These are phyloP conservation scores for Oscheius sp. DNA, from an alignment of 2,888 invertebrate species.

Conservation along the genomic window DNA sequence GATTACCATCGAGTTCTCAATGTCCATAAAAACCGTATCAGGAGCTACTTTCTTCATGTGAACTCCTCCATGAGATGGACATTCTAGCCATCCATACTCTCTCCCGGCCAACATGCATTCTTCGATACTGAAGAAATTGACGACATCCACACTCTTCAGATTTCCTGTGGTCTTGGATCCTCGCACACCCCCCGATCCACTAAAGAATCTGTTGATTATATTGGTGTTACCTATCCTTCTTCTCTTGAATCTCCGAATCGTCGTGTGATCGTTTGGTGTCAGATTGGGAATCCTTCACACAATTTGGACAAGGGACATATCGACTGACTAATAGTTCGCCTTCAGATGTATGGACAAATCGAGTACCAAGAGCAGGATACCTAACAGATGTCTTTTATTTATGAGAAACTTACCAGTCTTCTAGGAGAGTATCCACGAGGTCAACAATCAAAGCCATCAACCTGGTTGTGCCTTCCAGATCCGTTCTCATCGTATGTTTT, in stretches of 20 bases:
- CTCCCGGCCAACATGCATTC: constrained; percentile 80
- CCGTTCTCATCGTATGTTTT: constrained; percentile 47
- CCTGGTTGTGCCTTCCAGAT: constrained; percentile 45
- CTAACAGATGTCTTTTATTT: too few relatives aligned
- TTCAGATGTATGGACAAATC: constrained; percentile 96
- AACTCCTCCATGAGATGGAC: constrained; percentile 83
- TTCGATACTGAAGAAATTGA: constrained; percentile 84
- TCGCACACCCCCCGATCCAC: not conserved
- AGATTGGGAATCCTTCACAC: constrained; percentile 74
- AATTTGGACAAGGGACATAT: constrained; percentile 89
- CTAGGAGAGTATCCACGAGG: constrained; percentile 91
- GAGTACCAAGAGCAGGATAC: constrained; percentile 78
- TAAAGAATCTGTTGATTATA: not conserved
- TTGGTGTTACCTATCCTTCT: constrained; percentile 12
- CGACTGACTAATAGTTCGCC: constrained; percentile 92
- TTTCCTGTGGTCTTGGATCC: constrained; percentile 41
- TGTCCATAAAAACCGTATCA: constrained; percentile 77
- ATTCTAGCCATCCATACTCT: constrained; percentile 75
- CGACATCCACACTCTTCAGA: constrained; percentile 35
- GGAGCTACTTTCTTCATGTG: constrained; percentile 86
- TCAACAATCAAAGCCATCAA: constrained; percentile 88
- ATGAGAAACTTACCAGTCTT: too few relatives aligned
- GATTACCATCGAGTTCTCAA: constrained; percentile 77
- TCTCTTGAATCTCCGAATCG: constrained; percentile 31
- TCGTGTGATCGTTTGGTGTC: constrained; percentile 30